Evolutionary conservation across 2,888 invertebrate species (phyloP), one percentile per base, ranked within the genome.

Genomic region (Lycia hirtaria): DNA sequence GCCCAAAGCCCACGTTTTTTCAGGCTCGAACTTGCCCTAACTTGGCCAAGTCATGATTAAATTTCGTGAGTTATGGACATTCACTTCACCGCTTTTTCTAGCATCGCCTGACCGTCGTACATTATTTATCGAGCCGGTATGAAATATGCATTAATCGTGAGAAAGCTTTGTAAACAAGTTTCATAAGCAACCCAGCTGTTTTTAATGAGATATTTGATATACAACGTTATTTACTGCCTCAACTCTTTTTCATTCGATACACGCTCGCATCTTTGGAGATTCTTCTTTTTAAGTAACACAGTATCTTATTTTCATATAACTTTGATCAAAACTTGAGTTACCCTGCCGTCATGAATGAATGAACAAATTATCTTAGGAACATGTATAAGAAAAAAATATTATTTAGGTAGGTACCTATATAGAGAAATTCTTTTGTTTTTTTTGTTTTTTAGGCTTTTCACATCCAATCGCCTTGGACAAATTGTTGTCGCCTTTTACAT

Each of bases 21-120:
- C 49, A 55, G 52, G 56, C 58, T 59, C 47, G 35, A 57, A 64
- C 40, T 60, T 52, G 55, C 24, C 51, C 53, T 67, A 78, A 81
- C 72, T 81, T 80, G 68, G 68, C 67, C 68, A 66, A 70, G 72
- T 75, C 78, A 83, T 86, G 84, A 86, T 88, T 87, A 85, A 85
- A 87, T 87, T 86, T 80, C 70, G 72, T 81, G 82, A 87, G 79
- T 85, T 85, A 86, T 80, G 78, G 82, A 80, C 78, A 78, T 72
- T 68, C 71, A 78, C 76, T 79, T 81, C 43, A 69, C 69, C 69
- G 73, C 72, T 82, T 85, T 85, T 83, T 84, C 76, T 70, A 20
- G 75, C 72, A 72, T 73, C 66, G 68, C 67, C 71, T 68, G 65
- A 65, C 65, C 65, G 67, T 72, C 75, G 71, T 78, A 78, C 74